These are phyloP conservation scores for Drosophila longiperda DNA, from an alignment of 2,888 invertebrate genomes.

Conservation along the genomic window DNA sequence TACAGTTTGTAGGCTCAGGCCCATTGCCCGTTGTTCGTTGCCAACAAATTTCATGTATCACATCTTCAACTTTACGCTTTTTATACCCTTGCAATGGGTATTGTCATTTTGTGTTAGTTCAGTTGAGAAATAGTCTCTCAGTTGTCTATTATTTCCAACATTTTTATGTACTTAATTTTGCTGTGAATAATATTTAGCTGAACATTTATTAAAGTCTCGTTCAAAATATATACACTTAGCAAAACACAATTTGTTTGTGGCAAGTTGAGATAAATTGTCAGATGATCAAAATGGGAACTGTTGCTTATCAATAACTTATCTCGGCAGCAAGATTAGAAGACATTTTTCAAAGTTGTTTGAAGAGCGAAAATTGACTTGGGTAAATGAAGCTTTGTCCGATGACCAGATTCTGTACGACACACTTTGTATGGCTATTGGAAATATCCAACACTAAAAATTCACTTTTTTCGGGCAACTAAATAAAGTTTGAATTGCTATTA, in stretches of 20 bases:
- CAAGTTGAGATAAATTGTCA: neutral
- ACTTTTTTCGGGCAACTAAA: neutral
- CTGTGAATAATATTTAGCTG: neutral
- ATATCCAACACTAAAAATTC: neutral
- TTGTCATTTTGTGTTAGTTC: neutral
- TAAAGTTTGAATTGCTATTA: neutral
- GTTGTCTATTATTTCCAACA: neutral
- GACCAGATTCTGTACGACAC: neutral
- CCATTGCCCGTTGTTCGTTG: constrained; percentile 10
- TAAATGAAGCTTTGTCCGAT: neutral
- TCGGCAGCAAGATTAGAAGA: neutral
- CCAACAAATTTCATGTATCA: constrained; percentile 54
- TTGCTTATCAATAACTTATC: neutral
- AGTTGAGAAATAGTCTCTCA: neutral
- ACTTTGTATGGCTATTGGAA: neutral
- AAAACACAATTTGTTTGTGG: neutral
- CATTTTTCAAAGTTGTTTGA: neutral
- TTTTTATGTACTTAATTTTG: neutral
- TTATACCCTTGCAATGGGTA: neutral
- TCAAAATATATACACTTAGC: neutral
- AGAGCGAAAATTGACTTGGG: too few relatives aligned
- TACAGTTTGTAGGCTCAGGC: constrained; percentile 44
- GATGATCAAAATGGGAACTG: neutral
- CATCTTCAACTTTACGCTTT: constrained; percentile 22
- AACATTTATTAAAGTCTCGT: neutral